Evolutionary conservation across 2,113 vertebrate genomes (phyloP).

Genomic region (Phocoena phocoena): DNA sequence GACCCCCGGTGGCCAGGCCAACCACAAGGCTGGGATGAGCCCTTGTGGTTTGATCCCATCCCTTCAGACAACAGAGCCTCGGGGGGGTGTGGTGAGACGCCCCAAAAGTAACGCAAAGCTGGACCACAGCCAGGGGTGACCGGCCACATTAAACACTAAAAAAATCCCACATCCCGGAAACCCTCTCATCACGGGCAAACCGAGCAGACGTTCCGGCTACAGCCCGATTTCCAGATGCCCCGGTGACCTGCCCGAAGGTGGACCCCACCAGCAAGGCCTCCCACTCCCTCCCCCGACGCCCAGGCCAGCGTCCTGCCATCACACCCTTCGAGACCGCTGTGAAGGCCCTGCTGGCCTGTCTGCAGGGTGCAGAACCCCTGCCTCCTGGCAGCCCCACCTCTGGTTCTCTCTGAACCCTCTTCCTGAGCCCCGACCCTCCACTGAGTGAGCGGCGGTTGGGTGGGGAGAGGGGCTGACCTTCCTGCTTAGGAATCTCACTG

Average conservation of each 20-base stretch:
- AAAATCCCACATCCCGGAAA: not conserved
- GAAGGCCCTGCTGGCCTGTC: not conserved
- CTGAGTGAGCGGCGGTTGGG: rapidly evolving
- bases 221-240: not conserved
- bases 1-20: not conserved
- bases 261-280: not conserved
- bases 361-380: rapidly evolving
- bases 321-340: rapidly evolving
- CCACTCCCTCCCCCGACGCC: rapidly evolving
- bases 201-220: rapidly evolving
- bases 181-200: too few relatives aligned
- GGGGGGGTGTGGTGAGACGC: not conserved
- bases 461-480: not conserved
- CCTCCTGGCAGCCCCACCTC: not conserved
- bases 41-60: not conserved
- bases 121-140: rapidly evolving
- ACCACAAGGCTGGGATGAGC: not conserved
- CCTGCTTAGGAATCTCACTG: not conserved
- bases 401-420: not conserved
- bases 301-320: not conserved
- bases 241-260: not conserved
- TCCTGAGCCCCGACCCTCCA: not conserved
- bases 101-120: not conserved
- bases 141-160: not conserved
- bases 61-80: not conserved